phyloP scores from a whole-genome alignment of 2,797 vertebrate genomes.

The Caiman crocodilus region DNA sequence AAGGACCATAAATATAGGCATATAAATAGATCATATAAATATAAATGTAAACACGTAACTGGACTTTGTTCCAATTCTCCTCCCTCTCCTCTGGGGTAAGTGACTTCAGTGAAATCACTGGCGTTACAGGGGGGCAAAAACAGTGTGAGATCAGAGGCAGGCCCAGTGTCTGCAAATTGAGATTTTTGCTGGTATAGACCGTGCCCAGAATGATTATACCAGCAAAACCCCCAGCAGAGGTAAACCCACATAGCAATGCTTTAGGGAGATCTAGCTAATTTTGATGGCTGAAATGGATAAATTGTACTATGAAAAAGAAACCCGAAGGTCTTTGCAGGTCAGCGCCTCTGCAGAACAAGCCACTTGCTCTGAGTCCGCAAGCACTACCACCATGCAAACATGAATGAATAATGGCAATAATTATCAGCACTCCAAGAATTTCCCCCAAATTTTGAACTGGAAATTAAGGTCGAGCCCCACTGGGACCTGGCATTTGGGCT shows the following conservation, averaged over 20 bases:
- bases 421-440: not conserved
- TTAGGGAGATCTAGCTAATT: not conserved
- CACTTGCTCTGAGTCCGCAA: not conserved
- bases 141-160: not conserved
- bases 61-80: not conserved
- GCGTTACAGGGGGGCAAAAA: not conserved
- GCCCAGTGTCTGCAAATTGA: not conserved
- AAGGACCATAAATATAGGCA: constrained; percentile 57
- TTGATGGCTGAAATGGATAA: too few relatives aligned
- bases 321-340: too few relatives aligned
- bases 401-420: not conserved
- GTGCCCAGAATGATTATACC: rapidly evolving
- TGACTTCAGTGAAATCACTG: not conserved
- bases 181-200: too few relatives aligned
- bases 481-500: not conserved
- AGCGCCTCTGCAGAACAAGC: not conserved
- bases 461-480: rapidly evolving
- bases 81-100: not conserved
- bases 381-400: not conserved
- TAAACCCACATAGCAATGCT: not conserved
- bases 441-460: not conserved
- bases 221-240: not conserved
- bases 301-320: too few relatives aligned
- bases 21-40: constrained; percentile 73
- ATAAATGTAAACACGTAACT: not conserved